phyloP scores from a whole-genome alignment of 2,113 vertebrate species.

The Octodon degus region DNA sequence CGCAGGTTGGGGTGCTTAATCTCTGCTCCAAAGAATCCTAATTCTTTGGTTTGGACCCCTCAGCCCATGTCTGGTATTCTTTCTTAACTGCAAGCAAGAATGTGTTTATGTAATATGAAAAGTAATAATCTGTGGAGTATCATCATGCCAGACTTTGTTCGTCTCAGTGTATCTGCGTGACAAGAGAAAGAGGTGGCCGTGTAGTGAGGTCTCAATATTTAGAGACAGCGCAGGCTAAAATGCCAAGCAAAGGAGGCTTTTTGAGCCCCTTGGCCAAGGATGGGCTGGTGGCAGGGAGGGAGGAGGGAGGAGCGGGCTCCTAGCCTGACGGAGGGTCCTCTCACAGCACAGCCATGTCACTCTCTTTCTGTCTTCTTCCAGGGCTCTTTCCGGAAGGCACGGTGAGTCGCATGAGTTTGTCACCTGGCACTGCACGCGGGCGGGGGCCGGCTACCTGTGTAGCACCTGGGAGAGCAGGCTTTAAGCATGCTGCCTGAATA shows the following conservation, averaged over 20 bases:
- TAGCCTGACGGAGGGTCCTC: neutral
- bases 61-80: neutral
- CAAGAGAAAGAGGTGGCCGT: neutral
- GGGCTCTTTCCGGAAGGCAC: slow-evolving; percentile 96
- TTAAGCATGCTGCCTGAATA: slow-evolving; percentile 29
- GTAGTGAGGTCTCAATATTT: neutral
- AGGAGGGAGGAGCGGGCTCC: neutral
- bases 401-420: slow-evolving; percentile 87
- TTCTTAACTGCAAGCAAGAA: neutral
- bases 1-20: neutral
- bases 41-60: neutral
- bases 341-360: slow-evolving; percentile 4
- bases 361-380: slow-evolving; percentile 75
- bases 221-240: neutral
- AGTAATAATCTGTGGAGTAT: neutral
- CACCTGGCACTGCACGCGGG: slow-evolving; percentile 53
- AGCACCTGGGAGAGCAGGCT: slow-evolving; percentile 41
- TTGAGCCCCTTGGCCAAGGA: neutral
- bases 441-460: slow-evolving; percentile 52
- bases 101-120: neutral
- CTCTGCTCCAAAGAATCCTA: neutral
- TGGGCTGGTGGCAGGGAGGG: neutral
- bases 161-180: neutral
- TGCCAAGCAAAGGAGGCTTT: neutral
- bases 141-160: neutral